Percentiles rank a stretch among this genome's conserved stretches.
Evolutionary conservation across 2,797 vertebrate genomes (phyloP).

Genomic region (Hyperoplus lanceolatus): DNA sequence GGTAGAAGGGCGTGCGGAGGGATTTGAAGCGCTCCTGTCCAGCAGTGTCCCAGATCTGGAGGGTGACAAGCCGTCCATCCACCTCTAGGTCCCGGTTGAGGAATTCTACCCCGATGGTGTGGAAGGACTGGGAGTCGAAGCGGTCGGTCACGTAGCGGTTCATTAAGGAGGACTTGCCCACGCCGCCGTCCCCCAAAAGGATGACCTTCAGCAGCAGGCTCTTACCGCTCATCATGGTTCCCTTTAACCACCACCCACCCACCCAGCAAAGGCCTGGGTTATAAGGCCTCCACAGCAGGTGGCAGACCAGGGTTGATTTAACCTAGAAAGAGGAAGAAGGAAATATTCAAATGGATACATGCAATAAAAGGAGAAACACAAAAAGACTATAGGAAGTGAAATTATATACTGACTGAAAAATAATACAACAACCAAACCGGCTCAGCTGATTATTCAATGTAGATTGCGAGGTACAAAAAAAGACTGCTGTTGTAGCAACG

Average conservation of each 20-base stretch:
- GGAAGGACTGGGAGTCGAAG: slow-evolving; percentile 98
- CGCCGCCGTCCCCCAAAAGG: slow-evolving; percentile 96
- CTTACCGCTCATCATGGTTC: slow-evolving; percentile 92
- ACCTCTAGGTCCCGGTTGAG: slow-evolving; percentile 97
- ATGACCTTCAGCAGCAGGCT: slow-evolving; percentile 97
- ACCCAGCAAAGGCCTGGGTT: slow-evolving; percentile 35
- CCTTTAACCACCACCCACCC: slow-evolving; percentile 17
- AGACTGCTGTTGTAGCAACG: neutral
- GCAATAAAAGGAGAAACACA: no score
- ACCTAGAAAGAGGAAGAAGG: slow-evolving; percentile 58
- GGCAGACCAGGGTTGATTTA: slow-evolving; percentile 65
- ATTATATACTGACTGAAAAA: slow-evolving; percentile 6
- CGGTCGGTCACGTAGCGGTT: slow-evolving; percentile 99
- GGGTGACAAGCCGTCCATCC: slow-evolving; percentile 94
- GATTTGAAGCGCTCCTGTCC: slow-evolving; percentile 99
- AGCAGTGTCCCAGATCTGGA: slow-evolving; percentile 99
- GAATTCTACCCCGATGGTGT: slow-evolving; percentile 98
- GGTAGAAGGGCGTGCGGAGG: slow-evolving; percentile 96
- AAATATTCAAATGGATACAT: neutral
- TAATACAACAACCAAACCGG: neutral
- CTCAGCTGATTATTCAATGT: neutral
- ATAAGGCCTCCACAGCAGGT: slow-evolving; percentile 54
- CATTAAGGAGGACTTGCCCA: slow-evolving; percentile 98
- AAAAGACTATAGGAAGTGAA: slow-evolving; percentile 19
- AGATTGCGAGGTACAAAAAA: neutral